A percentile compares a stretch with the other conserved stretches of the same genome.
Evolutionary conservation across 2,797 vertebrate genomes (phyloP).

Genomic region (Pangasius macronema): DNA sequence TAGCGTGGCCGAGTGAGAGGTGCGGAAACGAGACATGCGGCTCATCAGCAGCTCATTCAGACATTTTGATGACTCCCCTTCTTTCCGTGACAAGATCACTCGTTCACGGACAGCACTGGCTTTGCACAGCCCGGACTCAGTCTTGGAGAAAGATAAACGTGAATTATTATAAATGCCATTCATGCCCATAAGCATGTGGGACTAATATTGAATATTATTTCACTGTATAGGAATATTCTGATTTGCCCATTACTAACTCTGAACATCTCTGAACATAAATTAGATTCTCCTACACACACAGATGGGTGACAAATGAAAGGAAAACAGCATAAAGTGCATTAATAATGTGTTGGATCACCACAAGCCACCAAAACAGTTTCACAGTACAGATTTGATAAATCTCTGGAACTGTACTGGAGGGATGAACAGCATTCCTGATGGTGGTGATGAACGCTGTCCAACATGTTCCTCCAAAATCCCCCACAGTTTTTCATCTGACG

Average conservation of each 20-base stretch:
- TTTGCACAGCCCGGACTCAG: conserved; percentile 84
- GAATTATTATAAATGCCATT: not conserved
- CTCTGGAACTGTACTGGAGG: not conserved
- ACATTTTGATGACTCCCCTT: conserved; percentile 98
- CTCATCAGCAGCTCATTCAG: conserved; percentile 98
- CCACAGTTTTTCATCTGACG: not conserved
- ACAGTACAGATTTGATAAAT: not conserved
- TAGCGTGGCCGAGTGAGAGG: conserved; percentile 93
- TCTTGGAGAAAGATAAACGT: conserved; percentile 67
- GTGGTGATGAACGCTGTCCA: not conserved
- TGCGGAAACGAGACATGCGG: conserved; percentile 93
- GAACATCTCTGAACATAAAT: not conserved
- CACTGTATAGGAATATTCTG: not conserved
- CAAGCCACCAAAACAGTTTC: not conserved
- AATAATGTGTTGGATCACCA: no score
- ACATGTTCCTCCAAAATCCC: not conserved
- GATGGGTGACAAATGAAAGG: not conserved
- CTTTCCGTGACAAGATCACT: conserved; percentile 93
- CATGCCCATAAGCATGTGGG: not conserved
- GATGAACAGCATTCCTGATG: not conserved
- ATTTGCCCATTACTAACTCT: not conserved
- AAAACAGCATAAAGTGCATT: not conserved
- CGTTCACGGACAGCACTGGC: conserved; percentile 89
- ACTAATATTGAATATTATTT: not conserved
- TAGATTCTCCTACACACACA: not conserved